Evolutionary conservation across 1,140 invertebrate species (phyloP), one percentile per base, ranked within the genome.

Genomic region (Phocides pigmalion): DNA sequence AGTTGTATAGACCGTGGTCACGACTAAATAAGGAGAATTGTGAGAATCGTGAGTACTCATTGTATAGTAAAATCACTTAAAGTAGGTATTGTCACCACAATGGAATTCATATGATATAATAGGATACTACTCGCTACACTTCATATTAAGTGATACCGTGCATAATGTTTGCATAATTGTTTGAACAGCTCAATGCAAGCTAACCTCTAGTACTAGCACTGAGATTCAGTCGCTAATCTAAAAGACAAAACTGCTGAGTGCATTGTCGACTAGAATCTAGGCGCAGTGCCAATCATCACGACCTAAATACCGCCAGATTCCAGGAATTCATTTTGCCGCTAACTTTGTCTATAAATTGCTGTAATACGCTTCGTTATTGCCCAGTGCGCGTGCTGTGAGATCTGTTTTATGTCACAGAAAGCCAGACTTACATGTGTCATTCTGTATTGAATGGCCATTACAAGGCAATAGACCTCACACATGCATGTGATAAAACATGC

Each of bases 361-460:
- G 56, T 59, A 32, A 47, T 59, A n/a, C n/a, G 44, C 20, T 25
- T 59, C 11, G 8, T 61, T 47, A 59, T 19, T 61, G 56, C 28
- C 44, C 12, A 47, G 25, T 8, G 28, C 56, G 54, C 42, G 54
- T 58, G 42, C 42, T 47, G 44, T 17, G 54, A 11, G 44, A 61
- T 61, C 56, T 47, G 56, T 47, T 61, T 47, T 37, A 37, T 61
- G 56, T 61, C 56, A 61, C 25, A 32, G 6, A 28, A 19, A 47
- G 32, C 42, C 56, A 59, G 56, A 59, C 25, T 19, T 46, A n/a
- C 20, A 59, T 59, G 56, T 42, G 42, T 47, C 56, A 58, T 20
- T 44, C 12, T n/a, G 17, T 47, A 5, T 17, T 59, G 16, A 59
- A 22, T n/a, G 54, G 42, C 47, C 37, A 53, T 53, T 37, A 53